A percentile compares a stretch with the other conserved stretches of the same genome.
These are phyloP conservation scores for Sebastes ruberrimus DNA, from an alignment of 2,797 vertebrate species.

Conservation along the genomic window DNA sequence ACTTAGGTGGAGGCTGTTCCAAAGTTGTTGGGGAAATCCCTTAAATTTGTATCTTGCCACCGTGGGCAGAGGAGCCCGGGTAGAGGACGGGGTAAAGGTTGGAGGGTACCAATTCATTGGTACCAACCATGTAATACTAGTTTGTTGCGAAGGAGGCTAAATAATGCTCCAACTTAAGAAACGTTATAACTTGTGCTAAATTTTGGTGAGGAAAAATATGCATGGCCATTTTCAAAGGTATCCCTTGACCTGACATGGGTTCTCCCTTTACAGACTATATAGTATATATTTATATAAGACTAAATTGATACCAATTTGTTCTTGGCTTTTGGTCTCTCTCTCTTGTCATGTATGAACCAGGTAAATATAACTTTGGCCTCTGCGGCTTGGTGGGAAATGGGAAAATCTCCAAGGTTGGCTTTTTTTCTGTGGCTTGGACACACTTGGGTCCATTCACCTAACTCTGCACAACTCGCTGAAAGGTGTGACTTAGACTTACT, in stretches of 20 bases:
- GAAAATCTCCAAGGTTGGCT: constrained; percentile 64
- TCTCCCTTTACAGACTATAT: too few species aligned
- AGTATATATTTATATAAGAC: too few species aligned
- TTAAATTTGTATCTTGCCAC: background rate
- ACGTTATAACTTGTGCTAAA: too few species aligned
- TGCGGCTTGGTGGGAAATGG: constrained; percentile 71
- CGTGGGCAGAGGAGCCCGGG: background rate
- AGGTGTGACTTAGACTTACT: constrained; percentile 67
- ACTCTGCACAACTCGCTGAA: constrained; percentile 54
- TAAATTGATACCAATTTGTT: constrained; percentile 59
- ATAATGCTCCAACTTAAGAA: too few species aligned
- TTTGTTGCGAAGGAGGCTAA: too few species aligned
- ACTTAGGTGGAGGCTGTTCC: background rate
- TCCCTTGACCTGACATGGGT: too few species aligned
- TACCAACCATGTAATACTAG: fast-evolving
- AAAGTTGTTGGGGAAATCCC: background rate
- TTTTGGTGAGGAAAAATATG: too few species aligned
- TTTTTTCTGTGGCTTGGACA: constrained; percentile 35
- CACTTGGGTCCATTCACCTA: constrained; percentile 59
- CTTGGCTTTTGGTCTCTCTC: constrained; percentile 39
- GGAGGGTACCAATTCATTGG: too few species aligned
- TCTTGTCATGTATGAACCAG: constrained; percentile 79
- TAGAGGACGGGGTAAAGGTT: constrained; percentile 23
- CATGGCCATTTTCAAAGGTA: too few species aligned
- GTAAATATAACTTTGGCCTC: constrained; percentile 80